Evolutionary conservation across 2,113 vertebrate species (phyloP), one percentile per base, ranked within the genome.

Genomic region (Neoarius graeffei): DNA sequence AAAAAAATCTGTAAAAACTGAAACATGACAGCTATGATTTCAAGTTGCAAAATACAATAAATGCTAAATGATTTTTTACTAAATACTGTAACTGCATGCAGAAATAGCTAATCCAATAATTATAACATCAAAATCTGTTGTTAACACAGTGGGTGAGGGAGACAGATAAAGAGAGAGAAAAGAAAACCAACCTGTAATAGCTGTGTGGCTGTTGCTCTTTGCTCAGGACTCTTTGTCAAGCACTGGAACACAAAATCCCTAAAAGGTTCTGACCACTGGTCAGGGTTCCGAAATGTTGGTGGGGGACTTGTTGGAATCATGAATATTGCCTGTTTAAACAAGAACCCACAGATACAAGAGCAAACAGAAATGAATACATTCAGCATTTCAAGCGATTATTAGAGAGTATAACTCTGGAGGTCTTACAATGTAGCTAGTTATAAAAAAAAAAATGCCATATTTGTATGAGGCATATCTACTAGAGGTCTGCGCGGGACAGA

Each of bases 251-350:
- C 98, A 95, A 99, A 99, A 94, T 99, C 98, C 14, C 97, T 98
- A 91, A 99, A 99, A 20, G 99, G 97, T 86, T 99, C 98, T 42
- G 97, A 96, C 98, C 98, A 99, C 54, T 99, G 96, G 92, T 99
- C 98, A 7, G 97, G 97, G 91, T 99, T 99, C 91, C 98, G 96
- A 94, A 99, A 99, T 27, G 98, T 99, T 81, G 98, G 98, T 90
- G 98, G 98, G 56, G 98, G 98, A 92, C 99, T 99, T 91, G 98
- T 99, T 87, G 98, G 98, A 93, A 99, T 99, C 98, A 99, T 99
- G 94, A 99, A 99, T 93, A 99, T 99, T 73, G 98, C 98, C 98
- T 88, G 71, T 80, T 81, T 80, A 98, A 79, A 69, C 9, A 90
- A 67, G 8, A 67, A 69, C 25, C 76, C 30, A 82, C 20, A 86